Conservation (phyloP, 2,888 invertebrate species). For the Diploptera punctata region DNA sequence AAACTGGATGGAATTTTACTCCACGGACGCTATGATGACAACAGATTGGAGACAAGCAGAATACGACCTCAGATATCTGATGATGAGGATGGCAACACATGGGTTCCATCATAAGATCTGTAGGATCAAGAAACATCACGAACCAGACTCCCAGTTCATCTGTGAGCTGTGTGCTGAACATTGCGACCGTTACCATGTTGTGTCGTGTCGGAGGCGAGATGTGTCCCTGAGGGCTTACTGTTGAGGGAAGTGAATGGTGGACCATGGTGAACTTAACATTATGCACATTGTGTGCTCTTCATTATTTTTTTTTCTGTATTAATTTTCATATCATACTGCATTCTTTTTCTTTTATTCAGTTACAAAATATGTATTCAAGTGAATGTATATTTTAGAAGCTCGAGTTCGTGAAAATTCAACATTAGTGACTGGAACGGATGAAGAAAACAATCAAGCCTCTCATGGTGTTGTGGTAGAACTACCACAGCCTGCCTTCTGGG, state of each 20-base stretch:
- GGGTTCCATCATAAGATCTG: background rate
- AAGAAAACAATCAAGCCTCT: background rate
- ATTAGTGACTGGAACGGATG: background rate
- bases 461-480: background rate
- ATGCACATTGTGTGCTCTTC: background rate
- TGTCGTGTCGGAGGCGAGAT: background rate
- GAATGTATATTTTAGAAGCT: constrained; percentile 2
- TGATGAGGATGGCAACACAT: background rate
- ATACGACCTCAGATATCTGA: background rate
- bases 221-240: background rate
- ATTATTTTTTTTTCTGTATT: no score
- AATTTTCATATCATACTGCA: no score
- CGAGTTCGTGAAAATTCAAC: background rate
- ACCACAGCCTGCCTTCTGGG: constrained; percentile 23
- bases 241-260: background rate
- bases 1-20: no score
- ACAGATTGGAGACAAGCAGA: background rate
- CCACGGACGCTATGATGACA: background rate
- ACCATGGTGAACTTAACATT: no score
- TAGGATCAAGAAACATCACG: background rate
- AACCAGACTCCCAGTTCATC: no score
- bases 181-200: background rate
- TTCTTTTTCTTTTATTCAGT: no score
- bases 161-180: no score
- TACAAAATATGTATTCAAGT: no score